Conservation (phyloP, 2,797 vertebrate genomes). For the Thaleichthys pacificus region DNA sequence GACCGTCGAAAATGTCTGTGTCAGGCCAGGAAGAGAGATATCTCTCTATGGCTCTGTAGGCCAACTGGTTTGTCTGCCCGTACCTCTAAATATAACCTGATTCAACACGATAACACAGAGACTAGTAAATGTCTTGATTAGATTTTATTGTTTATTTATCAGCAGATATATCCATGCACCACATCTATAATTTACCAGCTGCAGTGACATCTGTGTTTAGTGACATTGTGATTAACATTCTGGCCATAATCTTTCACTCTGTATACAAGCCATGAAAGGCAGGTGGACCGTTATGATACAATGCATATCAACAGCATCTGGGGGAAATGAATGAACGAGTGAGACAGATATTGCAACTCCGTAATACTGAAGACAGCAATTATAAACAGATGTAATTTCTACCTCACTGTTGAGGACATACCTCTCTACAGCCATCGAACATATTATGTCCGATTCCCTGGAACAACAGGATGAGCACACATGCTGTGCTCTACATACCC, state of each 20-base stretch:
- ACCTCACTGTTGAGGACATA: neutral
- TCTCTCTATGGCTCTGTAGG: too few species aligned
- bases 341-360: slow-evolving; percentile 17
- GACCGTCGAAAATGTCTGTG: too few species aligned
- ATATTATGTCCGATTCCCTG: neutral
- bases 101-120: neutral
- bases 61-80: too few species aligned
- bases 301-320: slow-evolving; percentile 49
- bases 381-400: slow-evolving; percentile 12
- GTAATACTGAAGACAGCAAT: slow-evolving; percentile 28
- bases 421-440: neutral
- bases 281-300: slow-evolving; percentile 23
- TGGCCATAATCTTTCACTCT: slow-evolving; percentile 53
- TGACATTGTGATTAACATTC: slow-evolving; percentile 62
- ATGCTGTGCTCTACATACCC: slow-evolving; percentile 29
- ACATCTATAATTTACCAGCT: slow-evolving; percentile 75
- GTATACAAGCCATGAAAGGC: slow-evolving; percentile 37
- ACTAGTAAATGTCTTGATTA: slow-evolving; percentile 53
- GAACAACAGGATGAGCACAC: slow-evolving; percentile 10
- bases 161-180: slow-evolving; percentile 77
- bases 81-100: too few species aligned
- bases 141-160: slow-evolving; percentile 66
- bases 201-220: slow-evolving; percentile 64
- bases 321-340: slow-evolving; percentile 27
- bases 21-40: too few species aligned